Conservation (phyloP, 2,888 invertebrate species). For the Pilophorus perplexus region DNA sequence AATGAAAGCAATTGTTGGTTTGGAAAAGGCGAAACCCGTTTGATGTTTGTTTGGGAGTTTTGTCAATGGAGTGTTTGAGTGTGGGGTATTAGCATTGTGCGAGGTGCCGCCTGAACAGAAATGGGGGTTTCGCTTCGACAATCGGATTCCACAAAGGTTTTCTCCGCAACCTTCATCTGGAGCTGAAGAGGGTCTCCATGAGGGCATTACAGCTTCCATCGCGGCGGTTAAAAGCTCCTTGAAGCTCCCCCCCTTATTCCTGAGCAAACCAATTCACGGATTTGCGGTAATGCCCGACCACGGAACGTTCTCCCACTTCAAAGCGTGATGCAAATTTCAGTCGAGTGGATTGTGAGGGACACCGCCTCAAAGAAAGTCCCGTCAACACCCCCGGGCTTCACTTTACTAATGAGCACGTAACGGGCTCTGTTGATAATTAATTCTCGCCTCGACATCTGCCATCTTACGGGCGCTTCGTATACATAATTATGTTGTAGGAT, state of each 20-base stretch:
- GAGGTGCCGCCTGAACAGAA: background rate
- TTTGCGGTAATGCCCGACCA: slow-evolving; percentile 9
- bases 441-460: no score
- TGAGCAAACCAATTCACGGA: slow-evolving; percentile 21
- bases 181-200: background rate
- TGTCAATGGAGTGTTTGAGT: slow-evolving; percentile 3
- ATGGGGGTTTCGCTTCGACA: slow-evolving; percentile 3
- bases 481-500: no score
- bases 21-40: slow-evolving; percentile 17
- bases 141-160: slow-evolving; percentile 22
- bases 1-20: slow-evolving; percentile 34
- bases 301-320: slow-evolving; percentile 5
- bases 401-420: no score
- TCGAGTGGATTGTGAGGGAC: background rate
- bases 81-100: slow-evolving; percentile 26
- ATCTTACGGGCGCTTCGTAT: no score
- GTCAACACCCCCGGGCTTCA: no score
- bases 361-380: no score
- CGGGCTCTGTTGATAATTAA: no score
- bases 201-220: slow-evolving; percentile 12
- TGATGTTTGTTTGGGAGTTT: slow-evolving; percentile 29
- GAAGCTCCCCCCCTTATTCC: background rate
- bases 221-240: slow-evolving; percentile 14
- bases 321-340: slow-evolving; percentile 1
- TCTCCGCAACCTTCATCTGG: slow-evolving; percentile 8